Base-by-base conservation (phyloP, 2,113 vertebrate genomes). In the Cinclus mexicanus region DNA sequence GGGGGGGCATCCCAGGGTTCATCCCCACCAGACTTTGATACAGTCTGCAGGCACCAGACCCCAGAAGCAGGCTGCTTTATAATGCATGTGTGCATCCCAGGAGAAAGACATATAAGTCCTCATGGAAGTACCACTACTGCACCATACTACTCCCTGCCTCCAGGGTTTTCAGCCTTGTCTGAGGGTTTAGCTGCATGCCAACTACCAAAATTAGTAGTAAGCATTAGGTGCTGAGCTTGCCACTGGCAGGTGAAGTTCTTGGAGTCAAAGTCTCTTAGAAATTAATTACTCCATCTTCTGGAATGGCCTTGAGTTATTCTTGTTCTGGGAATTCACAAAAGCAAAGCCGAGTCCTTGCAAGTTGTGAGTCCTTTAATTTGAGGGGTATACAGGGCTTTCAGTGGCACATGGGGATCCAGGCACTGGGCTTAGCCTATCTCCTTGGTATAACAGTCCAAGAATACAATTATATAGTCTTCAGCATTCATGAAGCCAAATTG, bases 1-100 rank as follows among this genome's bases (percentile, higher is more conserved):
- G 4, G 1, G 8, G 8, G 11, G 0, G 2, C 11, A 49, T 46
- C 18, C 15, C 17, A 41, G 13, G 20, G 31, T 70, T 56, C 8
- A 50, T 68, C 8, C 42, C 29, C 42, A 47, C 35, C 47, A 81
- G 23, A 25, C 83, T 10, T 52, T 15, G 2, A 15, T 28, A 6
- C 9, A 53, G 44, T 16, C 22, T 68, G 9, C 3, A 46, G 11
- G 5, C 23, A 82, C 12, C 42, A 53, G 10, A 33, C 1, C 21
- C 29, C 15, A 12, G 35, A 70, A 42, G 18, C 7, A 77, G 21
- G 12, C 33, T 87, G 14, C 50, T 69, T 85, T 80, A 35, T 8
- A 72, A 67, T 16, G 25, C 23, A 18, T 6, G 1, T 35, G 5
- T 2, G 1, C 41, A 81, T 15, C 28, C 31, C 29, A 72, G 41